phyloP scores from a whole-genome alignment of 2,113 vertebrate genomes.

The Atrichornis clamosus region DNA sequence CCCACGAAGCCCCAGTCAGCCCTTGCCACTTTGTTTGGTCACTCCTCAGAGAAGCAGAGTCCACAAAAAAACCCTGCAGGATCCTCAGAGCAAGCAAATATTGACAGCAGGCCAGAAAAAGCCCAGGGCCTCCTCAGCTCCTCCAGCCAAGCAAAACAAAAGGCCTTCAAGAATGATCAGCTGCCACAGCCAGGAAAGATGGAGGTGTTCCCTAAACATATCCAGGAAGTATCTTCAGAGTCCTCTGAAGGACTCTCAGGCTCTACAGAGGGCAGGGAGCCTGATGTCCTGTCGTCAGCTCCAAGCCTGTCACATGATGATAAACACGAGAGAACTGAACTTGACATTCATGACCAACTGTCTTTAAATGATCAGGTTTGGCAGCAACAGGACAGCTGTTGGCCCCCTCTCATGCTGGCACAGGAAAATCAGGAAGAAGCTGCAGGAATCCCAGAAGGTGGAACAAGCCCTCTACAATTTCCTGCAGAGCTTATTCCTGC shows the following conservation, averaged over 20 bases:
- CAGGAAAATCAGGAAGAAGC: not conserved
- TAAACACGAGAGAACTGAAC: not conserved
- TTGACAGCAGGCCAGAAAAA: not conserved
- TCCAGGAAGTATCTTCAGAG: not conserved
- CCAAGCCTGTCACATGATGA: not conserved
- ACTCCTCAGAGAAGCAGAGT: conserved; percentile 58
- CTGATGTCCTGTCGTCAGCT: not conserved
- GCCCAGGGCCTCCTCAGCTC: not conserved
- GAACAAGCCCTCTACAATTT: not conserved
- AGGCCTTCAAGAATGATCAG: not conserved
- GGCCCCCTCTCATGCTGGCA: not conserved
- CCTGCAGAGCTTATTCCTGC: not conserved
- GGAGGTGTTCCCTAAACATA: not conserved
- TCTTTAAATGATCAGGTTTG: not conserved
- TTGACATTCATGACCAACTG: not conserved
- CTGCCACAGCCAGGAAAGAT: not conserved
- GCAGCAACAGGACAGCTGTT: not conserved
- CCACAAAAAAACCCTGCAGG: not conserved
- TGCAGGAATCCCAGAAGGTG: not conserved
- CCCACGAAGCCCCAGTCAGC: conserved; percentile 62
- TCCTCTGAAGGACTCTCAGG: not conserved
- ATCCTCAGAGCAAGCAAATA: not conserved
- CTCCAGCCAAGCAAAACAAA: not conserved
- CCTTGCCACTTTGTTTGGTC: conserved; percentile 73
- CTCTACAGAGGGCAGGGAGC: not conserved